These are phyloP conservation scores for Troglohyphantes excavatus DNA, from an alignment of 2,888 invertebrate species.

Conservation along the genomic window DNA sequence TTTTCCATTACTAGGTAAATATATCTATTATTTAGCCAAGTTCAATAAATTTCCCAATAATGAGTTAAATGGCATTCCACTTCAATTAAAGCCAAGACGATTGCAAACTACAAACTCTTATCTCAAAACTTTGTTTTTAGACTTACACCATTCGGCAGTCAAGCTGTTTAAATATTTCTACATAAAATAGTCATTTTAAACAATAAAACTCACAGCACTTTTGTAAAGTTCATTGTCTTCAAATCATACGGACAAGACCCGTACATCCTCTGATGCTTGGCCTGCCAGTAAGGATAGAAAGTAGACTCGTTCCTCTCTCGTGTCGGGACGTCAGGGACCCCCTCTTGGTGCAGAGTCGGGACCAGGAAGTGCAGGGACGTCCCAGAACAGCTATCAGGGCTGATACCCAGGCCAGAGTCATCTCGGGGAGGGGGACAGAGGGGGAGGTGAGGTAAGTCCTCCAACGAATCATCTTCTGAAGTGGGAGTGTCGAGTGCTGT, in stretches of 20 bases:
- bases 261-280: slow-evolving; percentile 42
- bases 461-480: slow-evolving; percentile 56
- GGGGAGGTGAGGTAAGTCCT: slow-evolving; percentile 22
- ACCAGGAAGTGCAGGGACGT: slow-evolving; percentile 56
- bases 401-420: slow-evolving; percentile 74
- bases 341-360: neutral
- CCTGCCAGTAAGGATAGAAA: slow-evolving; percentile 61
- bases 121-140: neutral
- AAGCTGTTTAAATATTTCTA: neutral
- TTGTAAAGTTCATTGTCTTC: slow-evolving; percentile 62
- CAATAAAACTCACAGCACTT: slow-evolving; percentile 48
- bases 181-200: neutral
- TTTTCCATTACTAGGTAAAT: too few relatives aligned
- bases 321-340: neutral
- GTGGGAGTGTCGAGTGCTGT: neutral
- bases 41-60: too few relatives aligned
- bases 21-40: too few relatives aligned
- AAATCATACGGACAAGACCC: slow-evolving; percentile 39
- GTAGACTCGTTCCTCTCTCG: neutral
- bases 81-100: too few relatives aligned
- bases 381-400: slow-evolving; percentile 70
- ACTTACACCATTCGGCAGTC: too few relatives aligned
- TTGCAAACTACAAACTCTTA: neutral
- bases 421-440: slow-evolving; percentile 53
- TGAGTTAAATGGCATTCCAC: too few relatives aligned